Evolutionary conservation across 2,797 vertebrate species (phyloP).

Genomic region (Ciconia nigra): DNA sequence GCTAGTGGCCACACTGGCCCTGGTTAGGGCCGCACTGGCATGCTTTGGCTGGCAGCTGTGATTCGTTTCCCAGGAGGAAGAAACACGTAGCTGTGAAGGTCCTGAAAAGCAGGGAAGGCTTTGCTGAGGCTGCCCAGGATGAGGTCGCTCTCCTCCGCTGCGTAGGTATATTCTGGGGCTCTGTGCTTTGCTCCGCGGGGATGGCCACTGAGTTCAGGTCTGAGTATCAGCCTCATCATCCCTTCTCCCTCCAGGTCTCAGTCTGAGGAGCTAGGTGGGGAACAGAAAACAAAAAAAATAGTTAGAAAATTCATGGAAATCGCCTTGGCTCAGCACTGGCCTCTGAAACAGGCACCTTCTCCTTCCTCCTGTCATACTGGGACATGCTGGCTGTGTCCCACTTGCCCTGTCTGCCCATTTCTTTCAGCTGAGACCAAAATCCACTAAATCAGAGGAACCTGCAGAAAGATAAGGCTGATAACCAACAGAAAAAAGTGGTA

Average conservation of each 20-base stretch:
- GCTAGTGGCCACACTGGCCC: background rate
- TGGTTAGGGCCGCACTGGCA: background rate
- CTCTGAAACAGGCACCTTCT: background rate
- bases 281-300: background rate
- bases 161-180: constrained; percentile 49
- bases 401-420: background rate
- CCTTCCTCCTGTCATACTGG: background rate
- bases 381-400: background rate
- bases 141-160: constrained; percentile 82
- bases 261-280: background rate
- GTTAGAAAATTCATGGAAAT: background rate
- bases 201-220: background rate
- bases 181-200: background rate
- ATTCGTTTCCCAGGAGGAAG: constrained; percentile 60
- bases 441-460: background rate
- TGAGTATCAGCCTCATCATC: background rate
- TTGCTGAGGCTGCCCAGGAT: constrained; percentile 81
- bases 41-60: background rate
- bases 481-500: background rate
- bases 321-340: background rate
- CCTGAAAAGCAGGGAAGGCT: constrained; percentile 79
- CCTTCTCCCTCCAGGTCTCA: background rate
- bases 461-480: background rate
- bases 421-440: background rate
- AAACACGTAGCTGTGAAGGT: constrained; percentile 83